Conservation (phyloP, 2,113 vertebrate genomes). For the Camelus dromedarius region DNA sequence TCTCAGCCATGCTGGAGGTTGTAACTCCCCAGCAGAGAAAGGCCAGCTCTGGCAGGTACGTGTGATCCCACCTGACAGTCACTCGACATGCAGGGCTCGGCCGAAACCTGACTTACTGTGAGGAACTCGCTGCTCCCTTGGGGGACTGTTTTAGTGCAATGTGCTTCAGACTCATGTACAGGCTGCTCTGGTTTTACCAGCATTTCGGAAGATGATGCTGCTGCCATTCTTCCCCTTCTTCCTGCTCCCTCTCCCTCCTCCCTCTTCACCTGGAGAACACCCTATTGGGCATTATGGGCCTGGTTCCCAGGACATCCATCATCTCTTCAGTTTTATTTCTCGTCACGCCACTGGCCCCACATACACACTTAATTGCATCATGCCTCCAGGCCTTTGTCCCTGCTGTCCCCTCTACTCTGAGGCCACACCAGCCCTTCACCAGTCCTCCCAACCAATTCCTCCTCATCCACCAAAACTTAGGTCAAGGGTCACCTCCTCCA, state of each 20-base stretch:
- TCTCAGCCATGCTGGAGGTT: not conserved
- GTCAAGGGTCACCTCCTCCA: not conserved
- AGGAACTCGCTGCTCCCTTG: not conserved
- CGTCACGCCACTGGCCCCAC: not conserved
- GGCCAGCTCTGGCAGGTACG: not conserved
- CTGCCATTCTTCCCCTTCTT: not conserved
- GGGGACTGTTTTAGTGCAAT: not conserved
- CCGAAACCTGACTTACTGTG: not conserved
- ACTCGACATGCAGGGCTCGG: not conserved
- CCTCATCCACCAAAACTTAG: not conserved
- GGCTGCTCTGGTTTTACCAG: not conserved
- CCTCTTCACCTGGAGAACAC: not conserved
- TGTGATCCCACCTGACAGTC: not conserved
- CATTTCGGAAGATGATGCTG: not conserved
- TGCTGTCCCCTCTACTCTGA: not conserved
- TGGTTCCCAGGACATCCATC: not conserved
- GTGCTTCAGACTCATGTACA: not conserved
- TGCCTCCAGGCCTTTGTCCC: not conserved
- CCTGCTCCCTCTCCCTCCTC: not conserved
- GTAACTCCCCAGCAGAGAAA: not conserved
- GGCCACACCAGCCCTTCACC: not conserved
- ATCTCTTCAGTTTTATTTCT: not conserved
- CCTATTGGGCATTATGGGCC: too few species aligned
- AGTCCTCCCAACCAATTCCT: not conserved
- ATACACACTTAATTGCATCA: rapidly evolving